A percentile compares a stretch with the other conserved stretches of the same genome.
These are phyloP conservation scores for Coelinius sp. DNA, from an alignment of 2,888 invertebrate species.

Conservation along the genomic window DNA sequence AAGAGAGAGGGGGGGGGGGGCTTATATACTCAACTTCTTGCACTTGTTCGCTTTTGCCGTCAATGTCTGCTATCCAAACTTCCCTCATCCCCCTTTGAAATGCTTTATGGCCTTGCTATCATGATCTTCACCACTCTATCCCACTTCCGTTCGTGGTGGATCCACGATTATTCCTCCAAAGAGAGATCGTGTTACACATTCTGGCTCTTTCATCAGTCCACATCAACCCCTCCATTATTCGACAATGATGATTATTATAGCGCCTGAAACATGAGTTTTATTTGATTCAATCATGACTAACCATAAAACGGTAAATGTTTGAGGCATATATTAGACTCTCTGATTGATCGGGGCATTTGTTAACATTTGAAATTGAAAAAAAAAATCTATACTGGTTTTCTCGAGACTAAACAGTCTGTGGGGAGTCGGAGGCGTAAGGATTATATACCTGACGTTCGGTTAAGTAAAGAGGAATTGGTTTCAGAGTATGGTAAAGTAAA, in stretches of 20 bases:
- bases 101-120: slow-evolving; percentile 31
- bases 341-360: slow-evolving; percentile 12
- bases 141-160: slow-evolving; percentile 4
- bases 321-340: background rate
- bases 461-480: slow-evolving; percentile 54
- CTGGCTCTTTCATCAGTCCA: background rate
- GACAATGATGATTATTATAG: background rate
- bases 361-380: slow-evolving; percentile 4
- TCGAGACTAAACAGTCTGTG: slow-evolving; percentile 37
- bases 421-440: slow-evolving; percentile 4
- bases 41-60: slow-evolving; percentile 59
- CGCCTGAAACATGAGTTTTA: background rate
- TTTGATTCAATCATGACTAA: background rate
- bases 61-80: slow-evolving; percentile 33
- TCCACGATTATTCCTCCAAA: background rate
- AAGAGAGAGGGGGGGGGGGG: background rate
- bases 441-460: slow-evolving; percentile 49
- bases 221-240: background rate
- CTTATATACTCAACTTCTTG: slow-evolving; percentile 51
- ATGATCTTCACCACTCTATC: slow-evolving; percentile 22
- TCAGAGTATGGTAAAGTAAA: slow-evolving; percentile 61
- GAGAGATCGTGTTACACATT: background rate
- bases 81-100: slow-evolving; percentile 30
- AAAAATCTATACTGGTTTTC: background rate
- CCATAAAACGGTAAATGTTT: slow-evolving; percentile 6